Percentiles rank a stretch among this genome's conserved stretches.
Evolutionary conservation across 2,888 invertebrate genomes (phyloP).

Genomic region (Athalia circularis): DNA sequence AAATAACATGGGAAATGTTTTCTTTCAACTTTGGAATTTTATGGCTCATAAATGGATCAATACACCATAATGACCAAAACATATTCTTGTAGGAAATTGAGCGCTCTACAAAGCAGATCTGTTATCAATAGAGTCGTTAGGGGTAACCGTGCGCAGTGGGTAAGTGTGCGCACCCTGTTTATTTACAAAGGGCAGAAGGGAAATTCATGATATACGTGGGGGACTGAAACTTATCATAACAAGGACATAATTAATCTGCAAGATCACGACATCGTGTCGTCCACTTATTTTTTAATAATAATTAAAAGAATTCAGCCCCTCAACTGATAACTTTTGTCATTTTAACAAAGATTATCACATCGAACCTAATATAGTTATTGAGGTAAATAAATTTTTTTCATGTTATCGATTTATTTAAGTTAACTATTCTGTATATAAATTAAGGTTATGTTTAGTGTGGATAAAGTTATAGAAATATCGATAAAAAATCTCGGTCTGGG

Average conservation of each 20-base stretch:
- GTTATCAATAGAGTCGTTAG: conserved; percentile 10
- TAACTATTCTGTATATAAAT: not conserved
- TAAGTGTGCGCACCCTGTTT: conserved; percentile 24
- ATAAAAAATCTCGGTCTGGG: conserved; percentile 28
- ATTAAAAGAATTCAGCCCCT: not conserved
- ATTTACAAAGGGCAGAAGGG: conserved; percentile 2
- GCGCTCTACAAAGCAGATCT: too few species aligned
- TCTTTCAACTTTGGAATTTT: too few species aligned
- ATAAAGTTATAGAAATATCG: conserved; percentile 5
- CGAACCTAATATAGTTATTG: conserved; percentile 2
- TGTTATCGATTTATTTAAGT: conserved; percentile 9
- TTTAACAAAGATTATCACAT: conserved; percentile 3
- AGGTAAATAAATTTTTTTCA: conserved; percentile 14
- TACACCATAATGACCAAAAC: too few species aligned
- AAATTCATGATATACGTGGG: not conserved
- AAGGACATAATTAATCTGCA: not conserved
- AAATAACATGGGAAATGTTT: too few species aligned
- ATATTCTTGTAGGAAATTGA: too few species aligned
- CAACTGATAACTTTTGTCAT: conserved; percentile 21
- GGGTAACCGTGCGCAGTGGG: conserved; percentile 27
- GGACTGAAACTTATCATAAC: not conserved
- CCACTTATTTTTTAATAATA: conserved; percentile 6
- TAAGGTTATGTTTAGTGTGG: not conserved
- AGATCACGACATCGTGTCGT: conserved; percentile 8
- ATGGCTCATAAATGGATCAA: too few species aligned